Evolutionary conservation across 2,797 vertebrate genomes (phyloP).

Genomic region (Hapalemur alaotrensis): DNA sequence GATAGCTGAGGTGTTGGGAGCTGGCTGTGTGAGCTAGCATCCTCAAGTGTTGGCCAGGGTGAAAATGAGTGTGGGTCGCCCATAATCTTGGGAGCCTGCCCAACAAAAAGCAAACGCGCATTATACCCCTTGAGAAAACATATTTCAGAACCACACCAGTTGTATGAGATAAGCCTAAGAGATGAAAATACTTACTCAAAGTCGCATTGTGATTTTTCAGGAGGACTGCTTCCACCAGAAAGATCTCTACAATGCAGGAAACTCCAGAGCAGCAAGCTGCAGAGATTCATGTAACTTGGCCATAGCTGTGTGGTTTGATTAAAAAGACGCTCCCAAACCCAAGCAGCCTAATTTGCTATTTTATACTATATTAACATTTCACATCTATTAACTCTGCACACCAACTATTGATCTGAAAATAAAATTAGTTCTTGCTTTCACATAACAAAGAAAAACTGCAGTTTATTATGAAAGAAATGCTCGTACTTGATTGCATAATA

Average conservation of each 20-base stretch:
- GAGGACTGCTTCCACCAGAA: slow-evolving; percentile 67
- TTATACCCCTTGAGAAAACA: slow-evolving; percentile 84
- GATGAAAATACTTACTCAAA: slow-evolving; percentile 78
- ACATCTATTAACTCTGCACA: slow-evolving; percentile 82
- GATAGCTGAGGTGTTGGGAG: background rate
- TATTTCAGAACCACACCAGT: slow-evolving; percentile 81
- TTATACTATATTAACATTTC: slow-evolving; percentile 80
- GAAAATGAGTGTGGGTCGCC: slow-evolving; percentile 58
- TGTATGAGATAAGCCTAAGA: slow-evolving; percentile 82
- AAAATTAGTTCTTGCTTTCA: slow-evolving; percentile 78
- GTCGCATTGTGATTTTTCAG: slow-evolving; percentile 71
- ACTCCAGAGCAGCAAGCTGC: slow-evolving; percentile 56
- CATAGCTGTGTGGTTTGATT: slow-evolving; percentile 71
- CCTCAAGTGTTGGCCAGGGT: background rate
- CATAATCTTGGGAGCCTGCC: slow-evolving; percentile 65
- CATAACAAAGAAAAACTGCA: slow-evolving; percentile 75
- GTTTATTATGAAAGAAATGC: slow-evolving; percentile 75
- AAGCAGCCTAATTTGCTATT: slow-evolving; percentile 75
- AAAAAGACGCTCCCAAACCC: slow-evolving; percentile 72
- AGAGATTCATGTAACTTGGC: slow-evolving; percentile 66
- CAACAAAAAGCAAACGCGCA: slow-evolving; percentile 81
- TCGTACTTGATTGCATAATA: slow-evolving; percentile 76
- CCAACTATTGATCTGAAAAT: slow-evolving; percentile 84
- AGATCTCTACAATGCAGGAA: slow-evolving; percentile 67
- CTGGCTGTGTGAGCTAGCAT: background rate